phyloP scores from a whole-genome alignment of 2,888 invertebrate genomes.

The Sinopyrophorus schimmeli region DNA sequence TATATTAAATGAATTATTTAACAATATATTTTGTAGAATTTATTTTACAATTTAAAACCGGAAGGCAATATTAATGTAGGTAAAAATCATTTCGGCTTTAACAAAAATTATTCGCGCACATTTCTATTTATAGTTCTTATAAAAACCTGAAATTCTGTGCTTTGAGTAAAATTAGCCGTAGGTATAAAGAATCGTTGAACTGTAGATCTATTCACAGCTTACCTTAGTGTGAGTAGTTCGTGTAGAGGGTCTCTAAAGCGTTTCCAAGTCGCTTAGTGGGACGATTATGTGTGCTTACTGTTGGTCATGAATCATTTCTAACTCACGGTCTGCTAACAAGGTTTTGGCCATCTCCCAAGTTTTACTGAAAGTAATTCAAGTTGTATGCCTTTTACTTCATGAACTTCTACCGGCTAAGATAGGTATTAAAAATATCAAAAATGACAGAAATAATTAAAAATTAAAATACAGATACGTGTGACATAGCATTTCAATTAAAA shows the following conservation, averaged over 20 bases:
- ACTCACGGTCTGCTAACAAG: constrained; percentile 38
- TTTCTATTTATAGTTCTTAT: too few relatives aligned
- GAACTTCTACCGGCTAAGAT: constrained; percentile 13
- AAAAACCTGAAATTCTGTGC: neutral
- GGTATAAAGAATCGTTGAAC: constrained; percentile 23
- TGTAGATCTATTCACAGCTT: constrained; percentile 26
- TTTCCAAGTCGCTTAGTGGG: constrained; percentile 42
- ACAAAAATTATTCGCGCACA: too few relatives aligned
- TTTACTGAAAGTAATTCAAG: constrained; percentile 35
- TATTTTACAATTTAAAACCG: too few relatives aligned
- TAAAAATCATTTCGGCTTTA: neutral
- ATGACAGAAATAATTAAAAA: too few relatives aligned
- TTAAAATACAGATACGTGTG: too few relatives aligned
- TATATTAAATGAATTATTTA: constrained; percentile 14
- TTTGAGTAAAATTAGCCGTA: constrained; percentile 12
- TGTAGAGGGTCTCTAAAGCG: constrained; percentile 34
- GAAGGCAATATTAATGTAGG: too few relatives aligned
- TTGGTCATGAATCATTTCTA: constrained; percentile 41
- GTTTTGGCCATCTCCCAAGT: constrained; percentile 40
- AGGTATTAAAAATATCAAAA: too few relatives aligned
- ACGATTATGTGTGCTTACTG: constrained; percentile 41
- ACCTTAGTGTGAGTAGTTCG: constrained; percentile 29
- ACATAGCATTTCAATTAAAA: too few relatives aligned
- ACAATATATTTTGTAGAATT: too few relatives aligned
- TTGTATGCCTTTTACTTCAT: constrained; percentile 27